Evolutionary conservation across 1,140 invertebrate genomes (phyloP).

Genomic region (Triops cancriformis): DNA sequence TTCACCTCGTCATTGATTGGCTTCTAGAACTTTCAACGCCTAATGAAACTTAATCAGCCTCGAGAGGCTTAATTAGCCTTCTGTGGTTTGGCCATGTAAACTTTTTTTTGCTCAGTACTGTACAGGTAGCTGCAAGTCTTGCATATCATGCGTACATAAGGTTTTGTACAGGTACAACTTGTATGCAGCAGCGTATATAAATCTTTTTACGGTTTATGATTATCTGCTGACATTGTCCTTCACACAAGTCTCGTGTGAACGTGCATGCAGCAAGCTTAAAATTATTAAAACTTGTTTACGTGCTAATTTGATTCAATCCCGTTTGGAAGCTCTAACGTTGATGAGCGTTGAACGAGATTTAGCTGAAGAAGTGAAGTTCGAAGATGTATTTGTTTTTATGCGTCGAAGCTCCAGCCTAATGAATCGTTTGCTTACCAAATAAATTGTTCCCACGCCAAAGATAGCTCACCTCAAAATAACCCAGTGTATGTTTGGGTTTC

Average conservation of each 20-base stretch:
- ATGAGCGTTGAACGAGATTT: background rate
- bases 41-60: no score
- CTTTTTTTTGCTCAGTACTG: no score
- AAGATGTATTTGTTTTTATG: background rate
- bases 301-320: background rate
- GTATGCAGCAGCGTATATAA: background rate
- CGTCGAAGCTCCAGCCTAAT: background rate
- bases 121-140: background rate
- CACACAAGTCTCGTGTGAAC: background rate
- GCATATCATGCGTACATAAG: background rate
- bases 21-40: no score
- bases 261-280: slow-evolving; percentile 6
- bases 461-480: background rate
- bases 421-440: background rate
- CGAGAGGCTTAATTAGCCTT: no score
- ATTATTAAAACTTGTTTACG: slow-evolving; percentile 2
- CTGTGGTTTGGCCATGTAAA: no score
- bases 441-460: background rate
- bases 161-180: slow-evolving; percentile 6
- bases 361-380: background rate
- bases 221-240: background rate
- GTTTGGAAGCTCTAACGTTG: background rate
- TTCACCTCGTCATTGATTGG: no score
- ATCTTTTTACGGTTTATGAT: background rate
- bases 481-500: background rate